Evolutionary conservation across 2,888 invertebrate species (phyloP).

Genomic region (Spicauda simplicius): DNA sequence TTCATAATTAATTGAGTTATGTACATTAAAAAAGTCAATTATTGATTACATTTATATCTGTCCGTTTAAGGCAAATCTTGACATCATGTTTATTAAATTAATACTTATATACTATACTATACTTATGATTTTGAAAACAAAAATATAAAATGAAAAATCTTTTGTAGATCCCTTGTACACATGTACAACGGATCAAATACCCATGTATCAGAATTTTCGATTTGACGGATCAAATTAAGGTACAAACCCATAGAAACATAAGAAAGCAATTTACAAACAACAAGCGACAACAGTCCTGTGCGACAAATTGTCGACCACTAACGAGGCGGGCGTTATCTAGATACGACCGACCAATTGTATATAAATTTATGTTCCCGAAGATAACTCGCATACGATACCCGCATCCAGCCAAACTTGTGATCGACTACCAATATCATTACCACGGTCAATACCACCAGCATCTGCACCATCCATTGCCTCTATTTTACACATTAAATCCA

Average conservation of each 20-base stretch:
- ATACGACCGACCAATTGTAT: slow-evolving; percentile 49
- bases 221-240: slow-evolving; percentile 11
- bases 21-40: too few species aligned
- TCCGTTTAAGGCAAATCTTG: too few species aligned
- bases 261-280: slow-evolving; percentile 47
- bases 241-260: slow-evolving; percentile 38
- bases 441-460: slow-evolving; percentile 4
- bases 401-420: slow-evolving; percentile 48
- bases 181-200: too few species aligned
- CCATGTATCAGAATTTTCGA: too few species aligned
- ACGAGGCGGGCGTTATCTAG: slow-evolving; percentile 48
- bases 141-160: too few species aligned
- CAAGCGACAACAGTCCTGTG: slow-evolving; percentile 45
- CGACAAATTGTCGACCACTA: slow-evolving; percentile 50
- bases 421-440: slow-evolving; percentile 32
- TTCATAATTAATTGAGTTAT: too few species aligned
- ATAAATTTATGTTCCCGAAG: slow-evolving; percentile 50
- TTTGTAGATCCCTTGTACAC: too few species aligned
- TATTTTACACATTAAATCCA: neutral
- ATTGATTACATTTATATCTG: too few species aligned
- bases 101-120: too few species aligned
- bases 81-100: too few species aligned
- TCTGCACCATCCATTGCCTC: slow-evolving; percentile 37
- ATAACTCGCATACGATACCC: slow-evolving; percentile 46
- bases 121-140: too few species aligned